Evolutionary conservation across 2,113 vertebrate species (phyloP).

Genomic region (Tonatia bakeri): DNA sequence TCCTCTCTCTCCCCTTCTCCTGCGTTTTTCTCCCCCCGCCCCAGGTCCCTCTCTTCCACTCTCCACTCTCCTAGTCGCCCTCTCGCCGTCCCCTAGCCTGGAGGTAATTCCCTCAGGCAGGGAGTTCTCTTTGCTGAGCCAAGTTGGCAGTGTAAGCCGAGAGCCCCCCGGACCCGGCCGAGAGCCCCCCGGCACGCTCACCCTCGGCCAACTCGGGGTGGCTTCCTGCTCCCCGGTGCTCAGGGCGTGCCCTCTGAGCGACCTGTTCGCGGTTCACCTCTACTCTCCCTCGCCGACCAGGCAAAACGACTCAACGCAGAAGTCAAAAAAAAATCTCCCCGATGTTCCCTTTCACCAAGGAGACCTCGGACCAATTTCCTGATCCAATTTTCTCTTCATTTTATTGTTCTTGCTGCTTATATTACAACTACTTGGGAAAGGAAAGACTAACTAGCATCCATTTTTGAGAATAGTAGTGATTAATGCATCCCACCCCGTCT

Average conservation of each 20-base stretch:
- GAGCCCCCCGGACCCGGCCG: not conserved
- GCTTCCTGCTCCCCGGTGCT: not conserved
- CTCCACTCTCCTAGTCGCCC: not conserved
- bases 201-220: not conserved
- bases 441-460: slow-evolving; percentile 24
- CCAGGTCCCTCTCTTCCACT: not conserved
- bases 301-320: not conserved
- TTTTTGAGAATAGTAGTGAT: slow-evolving; percentile 18
- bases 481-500: not conserved
- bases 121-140: not conserved
- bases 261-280: slow-evolving; percentile 1
- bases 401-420: not conserved
- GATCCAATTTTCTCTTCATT: slow-evolving; percentile 38
- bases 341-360: slow-evolving; percentile 59
- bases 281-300: not conserved
- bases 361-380: slow-evolving; percentile 65
- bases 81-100: not conserved
- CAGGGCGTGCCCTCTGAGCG: not conserved
- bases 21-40: not conserved
- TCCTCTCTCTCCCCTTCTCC: too few species aligned
- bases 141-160: not conserved
- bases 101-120: not conserved
- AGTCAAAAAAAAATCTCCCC: not conserved
- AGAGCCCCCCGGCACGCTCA: not conserved
- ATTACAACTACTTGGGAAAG: slow-evolving; percentile 36